Evolutionary conservation across 2,888 invertebrate species (phyloP).

Genomic region (Lysandra coridon): DNA sequence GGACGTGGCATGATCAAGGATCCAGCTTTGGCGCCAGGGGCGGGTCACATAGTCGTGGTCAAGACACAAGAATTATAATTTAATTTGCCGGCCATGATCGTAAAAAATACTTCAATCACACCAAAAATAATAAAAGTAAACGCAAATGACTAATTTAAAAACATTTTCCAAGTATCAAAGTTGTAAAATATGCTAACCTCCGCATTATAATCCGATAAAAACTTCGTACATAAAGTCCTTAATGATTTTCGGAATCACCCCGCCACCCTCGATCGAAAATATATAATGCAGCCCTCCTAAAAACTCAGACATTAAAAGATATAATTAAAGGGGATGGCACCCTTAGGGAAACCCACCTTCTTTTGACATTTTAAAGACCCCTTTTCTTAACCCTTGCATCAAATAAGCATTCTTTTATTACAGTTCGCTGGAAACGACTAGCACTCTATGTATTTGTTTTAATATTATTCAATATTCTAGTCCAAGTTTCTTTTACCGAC

Average conservation of each 20-base stretch:
- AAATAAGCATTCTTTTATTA: conserved; percentile 39
- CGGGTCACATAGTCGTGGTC: too few species aligned
- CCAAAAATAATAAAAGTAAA: neutral
- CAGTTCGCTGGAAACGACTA: conserved; percentile 37
- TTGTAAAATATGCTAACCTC: conserved; percentile 19
- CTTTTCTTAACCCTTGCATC: conserved; percentile 64
- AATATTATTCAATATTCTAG: too few species aligned
- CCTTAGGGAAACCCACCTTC: conserved; percentile 74
- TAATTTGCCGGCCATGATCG: too few species aligned
- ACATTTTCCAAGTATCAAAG: conserved; percentile 1
- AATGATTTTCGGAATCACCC: conserved; percentile 49
- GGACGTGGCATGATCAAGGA: too few species aligned
- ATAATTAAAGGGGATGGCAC: conserved; percentile 75
- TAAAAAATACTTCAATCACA: neutral
- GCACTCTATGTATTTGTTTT: neutral
- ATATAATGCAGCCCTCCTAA: conserved; percentile 62
- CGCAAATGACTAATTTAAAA: conserved; percentile 26
- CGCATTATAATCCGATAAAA: conserved; percentile 23
- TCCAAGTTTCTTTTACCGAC: too few species aligned
- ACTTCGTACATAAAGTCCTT: conserved; percentile 41
- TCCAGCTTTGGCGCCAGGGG: too few species aligned
- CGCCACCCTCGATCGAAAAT: conserved; percentile 41
- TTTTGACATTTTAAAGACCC: conserved; percentile 78
- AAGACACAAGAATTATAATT: too few species aligned
- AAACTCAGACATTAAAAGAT: conserved; percentile 79